Evolutionary conservation across 2,797 vertebrate species (phyloP).

Genomic region (Micropoecilia bifurca): DNA sequence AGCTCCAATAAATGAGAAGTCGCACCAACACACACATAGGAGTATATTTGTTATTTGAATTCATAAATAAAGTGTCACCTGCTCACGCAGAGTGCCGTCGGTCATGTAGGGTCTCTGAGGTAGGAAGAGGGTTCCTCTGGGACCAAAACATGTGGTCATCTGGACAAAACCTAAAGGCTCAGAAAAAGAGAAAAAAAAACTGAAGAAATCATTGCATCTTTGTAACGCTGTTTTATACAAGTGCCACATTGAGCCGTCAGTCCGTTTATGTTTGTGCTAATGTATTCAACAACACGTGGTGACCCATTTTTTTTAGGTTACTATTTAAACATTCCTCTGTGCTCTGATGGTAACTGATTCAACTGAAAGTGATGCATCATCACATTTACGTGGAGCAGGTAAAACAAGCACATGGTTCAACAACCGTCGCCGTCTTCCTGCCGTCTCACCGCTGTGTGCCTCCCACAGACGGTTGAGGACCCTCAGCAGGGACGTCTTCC

Average conservation of each 20-base stretch:
- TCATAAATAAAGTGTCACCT: slow-evolving; percentile 76
- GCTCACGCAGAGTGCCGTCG: slow-evolving; percentile 93
- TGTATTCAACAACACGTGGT: neutral
- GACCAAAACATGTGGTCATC: slow-evolving; percentile 91
- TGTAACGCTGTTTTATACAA: neutral
- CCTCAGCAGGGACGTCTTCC: slow-evolving; percentile 94
- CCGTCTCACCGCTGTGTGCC: slow-evolving; percentile 81
- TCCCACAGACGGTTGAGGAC: slow-evolving; percentile 93
- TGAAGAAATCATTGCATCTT: neutral
- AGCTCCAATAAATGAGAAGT: slow-evolving; percentile 6
- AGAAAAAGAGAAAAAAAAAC: neutral
- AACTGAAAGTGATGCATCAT: neutral
- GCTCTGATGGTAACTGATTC: neutral
- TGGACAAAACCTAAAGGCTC: slow-evolving; percentile 84
- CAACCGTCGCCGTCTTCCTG: neutral
- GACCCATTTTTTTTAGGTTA: neutral
- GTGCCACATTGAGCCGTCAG: neutral
- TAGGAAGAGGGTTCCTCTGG: slow-evolving; percentile 92
- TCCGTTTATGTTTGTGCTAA: neutral
- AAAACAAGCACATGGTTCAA: neutral
- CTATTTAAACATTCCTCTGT: neutral
- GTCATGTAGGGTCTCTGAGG: slow-evolving; percentile 96
- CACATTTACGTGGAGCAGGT: neutral
- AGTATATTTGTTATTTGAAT: neutral
- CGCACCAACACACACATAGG: neutral